phyloP scores from a whole-genome alignment of 2,113 vertebrate genomes.

The Rhinoptilus africanus region DNA sequence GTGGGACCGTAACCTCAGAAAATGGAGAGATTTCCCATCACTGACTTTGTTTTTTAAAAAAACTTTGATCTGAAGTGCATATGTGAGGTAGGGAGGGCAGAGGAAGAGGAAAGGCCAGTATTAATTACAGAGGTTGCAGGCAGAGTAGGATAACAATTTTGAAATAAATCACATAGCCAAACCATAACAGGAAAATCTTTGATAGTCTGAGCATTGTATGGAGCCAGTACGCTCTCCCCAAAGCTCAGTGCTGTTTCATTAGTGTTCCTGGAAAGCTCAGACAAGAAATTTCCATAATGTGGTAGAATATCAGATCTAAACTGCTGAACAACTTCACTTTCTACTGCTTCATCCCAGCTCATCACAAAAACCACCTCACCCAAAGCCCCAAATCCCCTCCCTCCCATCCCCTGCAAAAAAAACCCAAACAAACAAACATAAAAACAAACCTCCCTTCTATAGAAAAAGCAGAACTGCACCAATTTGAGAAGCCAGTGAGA shows the following conservation, averaged over 20 bases:
- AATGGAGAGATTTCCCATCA: not conserved
- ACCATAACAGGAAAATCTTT: conserved; percentile 57
- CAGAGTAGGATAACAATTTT: conserved; percentile 18
- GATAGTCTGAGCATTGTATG: not conserved
- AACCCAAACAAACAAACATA: not conserved
- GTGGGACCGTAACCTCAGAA: not conserved
- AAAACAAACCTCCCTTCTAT: not conserved
- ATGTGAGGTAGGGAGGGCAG: not conserved
- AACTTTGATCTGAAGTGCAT: not conserved
- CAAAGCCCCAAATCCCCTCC: not conserved
- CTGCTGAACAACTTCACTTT: not conserved
- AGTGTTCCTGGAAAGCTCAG: conserved; percentile 2
- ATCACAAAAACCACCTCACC: not conserved
- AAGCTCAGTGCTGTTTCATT: not conserved
- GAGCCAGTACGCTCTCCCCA: not conserved
- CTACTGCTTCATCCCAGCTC: not conserved
- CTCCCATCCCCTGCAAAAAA: not conserved
- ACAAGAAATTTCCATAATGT: not conserved
- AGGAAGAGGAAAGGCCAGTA: conserved; percentile 25
- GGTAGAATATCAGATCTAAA: not conserved
- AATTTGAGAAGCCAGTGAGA: not conserved
- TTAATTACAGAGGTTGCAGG: not conserved
- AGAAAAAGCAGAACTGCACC: not conserved
- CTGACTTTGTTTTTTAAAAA: not conserved
- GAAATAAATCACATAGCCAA: conserved; percentile 38